Conservation (phyloP, 2,888 invertebrate species). For the Nycteola revayana region DNA sequence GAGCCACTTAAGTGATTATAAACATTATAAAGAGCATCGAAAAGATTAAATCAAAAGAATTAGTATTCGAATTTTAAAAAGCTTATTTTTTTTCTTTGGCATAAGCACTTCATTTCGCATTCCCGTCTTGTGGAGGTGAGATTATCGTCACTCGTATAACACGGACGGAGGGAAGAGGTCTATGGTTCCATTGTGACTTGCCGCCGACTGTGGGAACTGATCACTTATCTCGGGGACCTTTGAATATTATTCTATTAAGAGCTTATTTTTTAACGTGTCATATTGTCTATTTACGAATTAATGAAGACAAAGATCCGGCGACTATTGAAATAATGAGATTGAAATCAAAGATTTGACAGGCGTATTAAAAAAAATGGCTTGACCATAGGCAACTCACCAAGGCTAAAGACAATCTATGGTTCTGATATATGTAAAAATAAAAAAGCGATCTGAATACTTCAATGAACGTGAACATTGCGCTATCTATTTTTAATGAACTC, state of each 20-base stretch:
- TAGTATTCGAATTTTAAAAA: conserved; percentile 36
- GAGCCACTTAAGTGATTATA: conserved; percentile 62
- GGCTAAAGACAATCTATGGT: too few relatives aligned
- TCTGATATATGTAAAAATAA: too few relatives aligned
- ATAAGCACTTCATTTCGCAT: conserved; percentile 33
- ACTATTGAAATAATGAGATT: too few relatives aligned
- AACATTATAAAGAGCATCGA: conserved; percentile 16
- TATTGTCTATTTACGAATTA: too few relatives aligned
- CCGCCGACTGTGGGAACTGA: conserved; percentile 59
- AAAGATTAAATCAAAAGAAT: conserved; percentile 34
- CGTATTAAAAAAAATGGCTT: too few relatives aligned
- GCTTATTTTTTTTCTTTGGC: conserved; percentile 21
- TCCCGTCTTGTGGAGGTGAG: conserved; percentile 51
- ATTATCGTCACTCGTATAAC: conserved; percentile 63
- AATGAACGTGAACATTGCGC: too few relatives aligned
- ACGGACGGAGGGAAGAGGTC: conserved; percentile 38
- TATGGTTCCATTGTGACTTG: conserved; percentile 37
- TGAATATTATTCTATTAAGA: conserved; percentile 44
- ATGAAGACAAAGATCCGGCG: too few relatives aligned
- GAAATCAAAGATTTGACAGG: too few relatives aligned
- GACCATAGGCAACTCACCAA: too few relatives aligned
- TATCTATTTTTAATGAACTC: too few relatives aligned
- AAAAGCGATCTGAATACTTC: too few relatives aligned
- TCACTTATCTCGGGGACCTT: conserved; percentile 47
- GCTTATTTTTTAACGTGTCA: conserved; percentile 27